Conservation (phyloP, 2,797 vertebrate species). For the Anolis apletophallus region DNA sequence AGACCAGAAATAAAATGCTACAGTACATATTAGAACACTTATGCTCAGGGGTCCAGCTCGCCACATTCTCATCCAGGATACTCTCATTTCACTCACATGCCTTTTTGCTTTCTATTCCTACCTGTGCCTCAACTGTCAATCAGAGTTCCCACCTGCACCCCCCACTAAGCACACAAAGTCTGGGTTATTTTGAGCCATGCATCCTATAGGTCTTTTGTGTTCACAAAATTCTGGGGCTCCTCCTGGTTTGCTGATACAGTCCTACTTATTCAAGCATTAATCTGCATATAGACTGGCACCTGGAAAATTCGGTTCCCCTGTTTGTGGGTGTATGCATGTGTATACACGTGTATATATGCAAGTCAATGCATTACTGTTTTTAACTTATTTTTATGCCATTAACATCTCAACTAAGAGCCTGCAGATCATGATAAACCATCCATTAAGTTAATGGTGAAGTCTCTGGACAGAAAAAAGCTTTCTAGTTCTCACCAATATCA, state of each 20-base stretch:
- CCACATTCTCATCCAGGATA: too few species aligned
- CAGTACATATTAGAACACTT: too few species aligned
- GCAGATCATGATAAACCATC: neutral
- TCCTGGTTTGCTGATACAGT: too few species aligned
- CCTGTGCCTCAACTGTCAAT: neutral
- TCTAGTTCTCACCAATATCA: constrained; percentile 88
- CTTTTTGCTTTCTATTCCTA: neutral
- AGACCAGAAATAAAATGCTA: neutral
- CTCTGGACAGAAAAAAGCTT: neutral
- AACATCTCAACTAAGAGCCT: neutral
- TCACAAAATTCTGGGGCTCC: too few species aligned
- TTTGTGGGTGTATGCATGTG: too few species aligned
- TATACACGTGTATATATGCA: too few species aligned
- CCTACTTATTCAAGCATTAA: too few species aligned
- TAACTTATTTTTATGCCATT: neutral
- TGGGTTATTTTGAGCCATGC: neutral
- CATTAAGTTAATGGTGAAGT: neutral
- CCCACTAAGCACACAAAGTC: neutral
- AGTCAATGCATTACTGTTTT: neutral
- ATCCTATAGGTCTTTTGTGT: too few species aligned
- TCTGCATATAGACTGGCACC: too few species aligned
- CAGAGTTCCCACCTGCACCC: neutral
- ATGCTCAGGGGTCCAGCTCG: too few species aligned
- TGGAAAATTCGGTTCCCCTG: neutral
- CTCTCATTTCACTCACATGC: neutral